Percentiles rank a stretch among this genome's conserved stretches.
phyloP scores from a whole-genome alignment of 2,113 vertebrate species.

The western clawed frog (Xenopus tropicalis) region UCB_Xtro_10.0 CM004447.2:81651001-81651500 shows the following conservation, averaged over 20 bases:
- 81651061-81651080: too few species aligned
- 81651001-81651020: too few species aligned
- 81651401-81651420: background rate
- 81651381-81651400: conserved; percentile 92
- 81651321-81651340: conserved; percentile 98
- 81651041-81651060: too few species aligned
- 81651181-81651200: conserved; percentile 78
- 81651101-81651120: too few species aligned
- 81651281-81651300: conserved; percentile 92
- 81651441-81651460: conserved; percentile 1
- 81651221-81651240: conserved; percentile 94
- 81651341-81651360: conserved; percentile 98
- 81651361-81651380: conserved; percentile 97
- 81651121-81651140: too few species aligned
- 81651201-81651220: conserved; percentile 97
- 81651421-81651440: background rate
- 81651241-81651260: conserved; percentile 96
- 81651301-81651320: conserved; percentile 91
- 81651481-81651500: too few species aligned
- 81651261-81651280: conserved; percentile 98
- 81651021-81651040: too few species aligned
- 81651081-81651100: too few species aligned
- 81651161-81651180: too few species aligned
- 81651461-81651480: background rate
- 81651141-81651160: too few species aligned